Evolutionary conservation across 2,888 invertebrate species (phyloP), one percentile per base, ranked within the genome.

Genomic region (Mystacides longicornis): DNA sequence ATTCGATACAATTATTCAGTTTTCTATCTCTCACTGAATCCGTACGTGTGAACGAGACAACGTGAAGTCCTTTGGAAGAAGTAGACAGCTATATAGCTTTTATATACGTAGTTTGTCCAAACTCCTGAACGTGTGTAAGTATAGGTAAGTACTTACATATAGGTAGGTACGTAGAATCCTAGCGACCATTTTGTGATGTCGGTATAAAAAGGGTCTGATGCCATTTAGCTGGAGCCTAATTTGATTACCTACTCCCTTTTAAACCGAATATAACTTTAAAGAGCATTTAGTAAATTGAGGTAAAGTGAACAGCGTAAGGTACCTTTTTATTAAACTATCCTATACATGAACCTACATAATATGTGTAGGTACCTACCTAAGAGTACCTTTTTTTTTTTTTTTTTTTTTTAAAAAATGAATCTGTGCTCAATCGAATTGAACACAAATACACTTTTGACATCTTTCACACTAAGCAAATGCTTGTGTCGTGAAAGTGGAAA

Each of bases 231-330:
- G 53, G 55, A 37, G 42, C 60, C 56, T 60, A 60, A 60, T 60
- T 60, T 60, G 57, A 60, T 60, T 60, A 60, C 57, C 55, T n/a
- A n/a, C n/a, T 52, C 60, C 60, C 57, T 60, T 59, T 60, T 58
- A 60, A 58, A 51, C 55, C 54, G 51, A 49, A 46, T 48, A 56
- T 56, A 52, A 56, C 52, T 56, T 56, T 56, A 56, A 56, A 56
- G 19, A 51, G 48, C 56, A 49, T 52, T 49, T 42, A 22, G 43
- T 45, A 56, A 48, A 56, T 56, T 56, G 52, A 27, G 42, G 23
- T 49, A 52, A 55, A 55, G 49, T 46, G 52, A 14, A 43, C 46
- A 46, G 16, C 16, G 46, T 21, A n/a, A n/a, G n/a, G n/a, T n/a
- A n/a, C n/a, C n/a, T n/a, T n/a, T n/a, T n/a, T n/a, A n/a, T n/a